Evolutionary conservation across 2,797 vertebrate species (phyloP).

Genomic region (Sternotherus odoratus): DNA sequence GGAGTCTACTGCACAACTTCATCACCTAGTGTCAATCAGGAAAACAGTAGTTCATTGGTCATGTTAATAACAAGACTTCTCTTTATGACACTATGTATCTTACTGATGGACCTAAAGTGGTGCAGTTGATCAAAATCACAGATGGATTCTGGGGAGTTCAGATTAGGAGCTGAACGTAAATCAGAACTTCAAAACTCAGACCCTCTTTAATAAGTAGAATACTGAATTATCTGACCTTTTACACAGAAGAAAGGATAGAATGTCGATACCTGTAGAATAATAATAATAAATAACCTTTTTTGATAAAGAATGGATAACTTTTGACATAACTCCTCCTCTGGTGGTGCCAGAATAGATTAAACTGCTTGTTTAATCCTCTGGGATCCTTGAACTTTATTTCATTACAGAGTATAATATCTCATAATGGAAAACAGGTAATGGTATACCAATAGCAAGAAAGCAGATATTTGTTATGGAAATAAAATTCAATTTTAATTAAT

Average conservation of each 20-base stretch:
- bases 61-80: neutral
- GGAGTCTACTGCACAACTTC: neutral
- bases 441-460: slow-evolving; percentile 66
- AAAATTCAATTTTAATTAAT: slow-evolving; percentile 80
- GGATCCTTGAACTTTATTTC: slow-evolving; percentile 65
- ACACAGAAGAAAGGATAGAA: neutral
- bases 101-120: neutral
- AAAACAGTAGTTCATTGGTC: neutral
- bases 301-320: neutral
- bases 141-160: neutral
- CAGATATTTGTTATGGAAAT: slow-evolving; percentile 74
- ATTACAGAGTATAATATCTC: slow-evolving; percentile 61
- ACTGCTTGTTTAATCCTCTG: slow-evolving; percentile 45
- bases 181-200: slow-evolving; percentile 13
- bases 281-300: neutral
- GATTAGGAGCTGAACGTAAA: neutral
- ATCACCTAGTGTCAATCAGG: neutral
- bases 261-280: neutral
- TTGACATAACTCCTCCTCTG: neutral
- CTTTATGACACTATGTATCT: neutral
- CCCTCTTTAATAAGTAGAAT: neutral
- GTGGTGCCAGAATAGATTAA: slow-evolving; percentile 49
- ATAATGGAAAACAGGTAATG: slow-evolving; percentile 71
- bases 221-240: neutral
- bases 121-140: neutral